Conservation (phyloP, 2,797 vertebrate genomes). For the Furcifer pardalis region DNA sequence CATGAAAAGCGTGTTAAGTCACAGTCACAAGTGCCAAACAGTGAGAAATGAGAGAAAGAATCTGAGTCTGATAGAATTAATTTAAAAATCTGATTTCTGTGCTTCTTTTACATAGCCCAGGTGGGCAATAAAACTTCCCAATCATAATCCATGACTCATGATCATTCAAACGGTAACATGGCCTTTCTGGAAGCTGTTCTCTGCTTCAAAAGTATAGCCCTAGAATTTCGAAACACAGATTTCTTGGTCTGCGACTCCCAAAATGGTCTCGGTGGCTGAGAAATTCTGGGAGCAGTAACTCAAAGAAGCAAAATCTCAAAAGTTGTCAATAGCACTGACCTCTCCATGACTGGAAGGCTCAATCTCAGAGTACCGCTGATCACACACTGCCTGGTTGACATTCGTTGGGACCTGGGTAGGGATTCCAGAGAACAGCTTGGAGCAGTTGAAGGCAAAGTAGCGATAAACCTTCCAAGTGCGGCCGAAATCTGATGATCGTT, state of each 20-base stretch:
- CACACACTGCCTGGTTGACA: constrained; percentile 85
- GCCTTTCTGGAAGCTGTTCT: neutral
- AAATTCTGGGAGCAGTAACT: no score
- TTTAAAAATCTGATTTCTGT: neutral
- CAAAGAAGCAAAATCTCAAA: no score
- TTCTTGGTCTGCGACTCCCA: neutral
- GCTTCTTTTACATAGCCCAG: neutral
- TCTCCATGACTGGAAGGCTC: constrained; percentile 88
- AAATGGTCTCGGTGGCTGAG: neutral
- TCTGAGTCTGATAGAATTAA: neutral
- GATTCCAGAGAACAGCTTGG: constrained; percentile 80
- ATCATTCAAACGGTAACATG: neutral
- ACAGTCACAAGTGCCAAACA: neutral
- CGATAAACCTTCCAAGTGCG: constrained; percentile 84
- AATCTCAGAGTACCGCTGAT: constrained; percentile 88
- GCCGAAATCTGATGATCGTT: constrained; percentile 83
- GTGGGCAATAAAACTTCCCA: neutral
- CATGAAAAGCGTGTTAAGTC: neutral
- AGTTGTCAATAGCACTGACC: constrained; percentile 66
- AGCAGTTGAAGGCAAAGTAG: constrained; percentile 89
- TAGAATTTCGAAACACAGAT: neutral
- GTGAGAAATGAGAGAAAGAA: neutral
- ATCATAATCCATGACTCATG: no score
- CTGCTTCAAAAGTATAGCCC: neutral
- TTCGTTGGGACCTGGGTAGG: constrained; percentile 69